Conservation (phyloP, 2,113 vertebrate species). For the Lamprotornis superbus region DNA sequence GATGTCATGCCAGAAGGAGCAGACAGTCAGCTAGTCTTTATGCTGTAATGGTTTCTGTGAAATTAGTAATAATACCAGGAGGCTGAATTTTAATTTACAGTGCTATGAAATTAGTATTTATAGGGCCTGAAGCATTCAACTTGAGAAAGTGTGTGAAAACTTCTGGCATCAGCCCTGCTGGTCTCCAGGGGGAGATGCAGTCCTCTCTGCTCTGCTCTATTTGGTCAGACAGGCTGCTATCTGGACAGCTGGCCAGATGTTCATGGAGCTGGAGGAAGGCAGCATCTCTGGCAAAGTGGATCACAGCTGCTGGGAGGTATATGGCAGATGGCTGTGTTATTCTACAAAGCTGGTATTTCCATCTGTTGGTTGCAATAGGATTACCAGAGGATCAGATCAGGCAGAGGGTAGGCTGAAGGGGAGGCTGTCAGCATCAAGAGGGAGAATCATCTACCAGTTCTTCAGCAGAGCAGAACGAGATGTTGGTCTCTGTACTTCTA, state of each 20-base stretch:
- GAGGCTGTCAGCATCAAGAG: not conserved
- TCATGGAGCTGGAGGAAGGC: not conserved
- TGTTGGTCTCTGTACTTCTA: not conserved
- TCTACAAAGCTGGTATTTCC: slow-evolving; percentile 4
- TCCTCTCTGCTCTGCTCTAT: not conserved
- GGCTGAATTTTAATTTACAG: slow-evolving; percentile 2
- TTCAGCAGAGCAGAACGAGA: not conserved
- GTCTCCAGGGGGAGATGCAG: not conserved
- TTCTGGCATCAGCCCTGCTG: not conserved
- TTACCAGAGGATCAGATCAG: not conserved
- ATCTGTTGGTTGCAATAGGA: slow-evolving; percentile 4
- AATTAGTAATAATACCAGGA: slow-evolving; percentile 16
- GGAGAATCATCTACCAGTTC: not conserved
- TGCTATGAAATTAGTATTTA: not conserved
- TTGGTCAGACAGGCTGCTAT: not conserved
- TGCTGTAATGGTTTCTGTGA: slow-evolving; percentile 33
- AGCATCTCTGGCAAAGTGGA: not conserved
- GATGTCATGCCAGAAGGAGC: slow-evolving; percentile 40
- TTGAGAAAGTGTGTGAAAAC: not conserved
- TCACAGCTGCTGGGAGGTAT: not conserved
- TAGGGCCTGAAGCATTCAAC: not conserved
- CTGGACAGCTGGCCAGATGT: slow-evolving; percentile 18
- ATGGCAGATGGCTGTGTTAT: not conserved
- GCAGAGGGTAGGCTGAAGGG: not conserved
- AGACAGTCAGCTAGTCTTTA: slow-evolving; percentile 6